Evolutionary conservation across 2,888 invertebrate species (phyloP).

Genomic region (Xanthia icteritia): DNA sequence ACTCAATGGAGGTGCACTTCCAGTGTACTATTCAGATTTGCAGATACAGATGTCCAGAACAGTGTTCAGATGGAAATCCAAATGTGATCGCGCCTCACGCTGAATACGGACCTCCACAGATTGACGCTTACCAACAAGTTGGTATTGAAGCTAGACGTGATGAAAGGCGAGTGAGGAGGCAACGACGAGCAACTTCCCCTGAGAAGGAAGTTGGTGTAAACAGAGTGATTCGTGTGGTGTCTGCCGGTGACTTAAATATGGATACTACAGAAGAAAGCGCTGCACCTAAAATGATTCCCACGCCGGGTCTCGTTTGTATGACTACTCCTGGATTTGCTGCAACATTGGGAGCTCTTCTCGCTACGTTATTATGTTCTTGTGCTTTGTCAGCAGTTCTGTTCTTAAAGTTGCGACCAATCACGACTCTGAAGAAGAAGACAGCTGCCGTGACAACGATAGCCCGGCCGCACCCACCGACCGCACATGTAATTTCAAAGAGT

Average conservation of each 20-base stretch:
- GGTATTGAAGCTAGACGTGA: conserved; percentile 93
- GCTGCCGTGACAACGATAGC: conserved; percentile 87
- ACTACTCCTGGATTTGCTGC: conserved; percentile 98
- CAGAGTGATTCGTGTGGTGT: conserved; percentile 96
- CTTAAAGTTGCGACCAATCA: conserved; percentile 94
- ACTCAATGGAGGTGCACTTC: conserved; percentile 99
- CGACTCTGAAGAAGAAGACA: conserved; percentile 89
- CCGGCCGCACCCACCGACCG: conserved; percentile 85
- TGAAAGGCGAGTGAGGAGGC: conserved; percentile 93
- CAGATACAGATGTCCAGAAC: conserved; percentile 97
- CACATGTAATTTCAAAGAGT: conserved; percentile 90
- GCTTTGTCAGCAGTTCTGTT: conserved; percentile 96
- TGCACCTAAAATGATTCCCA: conserved; percentile 90
- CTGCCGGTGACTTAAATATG: conserved; percentile 95
- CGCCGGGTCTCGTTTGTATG: conserved; percentile 97
- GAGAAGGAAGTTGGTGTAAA: conserved; percentile 97
- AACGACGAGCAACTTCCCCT: conserved; percentile 91
- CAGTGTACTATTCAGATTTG: conserved; percentile 98
- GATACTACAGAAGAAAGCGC: conserved; percentile 94
- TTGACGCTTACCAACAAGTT: conserved; percentile 84
- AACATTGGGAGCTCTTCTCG: conserved; percentile 95
- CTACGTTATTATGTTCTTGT: conserved; percentile 95
- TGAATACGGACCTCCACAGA: conserved; percentile 93
- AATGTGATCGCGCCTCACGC: conserved; percentile 89
- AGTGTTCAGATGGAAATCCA: conserved; percentile 93